phyloP scores from a whole-genome alignment of 2,113 vertebrate genomes.

The Physeter macrocephalus region DNA sequence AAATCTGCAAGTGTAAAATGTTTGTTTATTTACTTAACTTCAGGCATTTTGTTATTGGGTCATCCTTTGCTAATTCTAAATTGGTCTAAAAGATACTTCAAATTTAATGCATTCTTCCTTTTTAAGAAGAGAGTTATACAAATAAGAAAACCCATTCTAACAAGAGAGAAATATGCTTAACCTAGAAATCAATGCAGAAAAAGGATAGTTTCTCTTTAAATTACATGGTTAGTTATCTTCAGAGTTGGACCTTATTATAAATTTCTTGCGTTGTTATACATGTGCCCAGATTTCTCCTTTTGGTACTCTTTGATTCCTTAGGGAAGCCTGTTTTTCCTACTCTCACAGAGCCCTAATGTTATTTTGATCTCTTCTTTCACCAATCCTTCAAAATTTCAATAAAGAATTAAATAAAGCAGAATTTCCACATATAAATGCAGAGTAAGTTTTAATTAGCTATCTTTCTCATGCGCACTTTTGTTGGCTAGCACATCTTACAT shows the following conservation, averaged over 20 bases:
- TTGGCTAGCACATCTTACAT: not conserved
- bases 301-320: not conserved
- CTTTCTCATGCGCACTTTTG: not conserved
- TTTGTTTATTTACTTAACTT: conserved; percentile 52
- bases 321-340: not conserved
- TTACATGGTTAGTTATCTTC: not conserved
- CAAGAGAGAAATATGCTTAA: not conserved
- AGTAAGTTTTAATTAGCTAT: not conserved
- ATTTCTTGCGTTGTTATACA: not conserved
- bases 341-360: not conserved
- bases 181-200: not conserved
- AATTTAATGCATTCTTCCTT: conserved; percentile 9
- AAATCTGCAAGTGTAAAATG: conserved; percentile 33
- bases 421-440: not conserved
- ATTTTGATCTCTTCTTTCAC: not conserved
- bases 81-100: not conserved
- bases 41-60: conserved; percentile 20
- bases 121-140: conserved; percentile 23
- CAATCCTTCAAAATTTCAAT: not conserved
- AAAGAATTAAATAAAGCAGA: not conserved
- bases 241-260: not conserved
- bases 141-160: conserved; percentile 21
- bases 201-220: not conserved
- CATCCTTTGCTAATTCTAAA: conserved; percentile 41
- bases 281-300: not conserved